Conservation (phyloP, 2,113 vertebrate species). For the Fulica atra region DNA sequence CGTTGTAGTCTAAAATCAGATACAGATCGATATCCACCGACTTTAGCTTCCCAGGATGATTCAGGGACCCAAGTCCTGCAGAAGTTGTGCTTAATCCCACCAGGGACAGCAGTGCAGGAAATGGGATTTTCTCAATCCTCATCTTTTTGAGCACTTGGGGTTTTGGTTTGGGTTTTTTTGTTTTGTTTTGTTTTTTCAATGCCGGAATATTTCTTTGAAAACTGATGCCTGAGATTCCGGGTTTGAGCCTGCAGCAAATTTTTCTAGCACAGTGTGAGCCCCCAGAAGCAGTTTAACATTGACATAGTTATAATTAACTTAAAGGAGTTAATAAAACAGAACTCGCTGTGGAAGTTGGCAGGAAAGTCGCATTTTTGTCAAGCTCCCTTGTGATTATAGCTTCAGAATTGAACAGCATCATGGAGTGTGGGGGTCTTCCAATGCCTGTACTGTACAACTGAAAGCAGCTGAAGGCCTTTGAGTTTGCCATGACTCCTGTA, state of each 20-base stretch:
- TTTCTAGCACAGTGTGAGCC: background rate
- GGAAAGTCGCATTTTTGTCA: background rate
- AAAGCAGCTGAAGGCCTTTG: background rate
- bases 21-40: background rate
- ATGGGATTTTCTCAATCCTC: background rate
- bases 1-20: background rate
- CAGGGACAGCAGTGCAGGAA: background rate
- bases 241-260: background rate
- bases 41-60: background rate
- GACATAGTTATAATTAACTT: conserved; percentile 1
- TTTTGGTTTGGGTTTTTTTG: background rate
- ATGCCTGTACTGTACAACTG: background rate
- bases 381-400: background rate
- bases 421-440: background rate
- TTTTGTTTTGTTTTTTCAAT: background rate
- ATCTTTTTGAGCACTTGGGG: background rate
- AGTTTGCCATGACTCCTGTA: background rate
- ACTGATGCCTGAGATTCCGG: background rate
- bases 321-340: background rate
- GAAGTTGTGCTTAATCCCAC: background rate
- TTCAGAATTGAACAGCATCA: background rate
- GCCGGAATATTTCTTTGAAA: background rate
- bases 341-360: background rate
- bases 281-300: background rate
- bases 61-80: background rate